Evolutionary conservation across 2,113 vertebrate species (phyloP), one percentile per base, ranked within the genome.

Genomic region (Phylloscopus whistleri): DNA sequence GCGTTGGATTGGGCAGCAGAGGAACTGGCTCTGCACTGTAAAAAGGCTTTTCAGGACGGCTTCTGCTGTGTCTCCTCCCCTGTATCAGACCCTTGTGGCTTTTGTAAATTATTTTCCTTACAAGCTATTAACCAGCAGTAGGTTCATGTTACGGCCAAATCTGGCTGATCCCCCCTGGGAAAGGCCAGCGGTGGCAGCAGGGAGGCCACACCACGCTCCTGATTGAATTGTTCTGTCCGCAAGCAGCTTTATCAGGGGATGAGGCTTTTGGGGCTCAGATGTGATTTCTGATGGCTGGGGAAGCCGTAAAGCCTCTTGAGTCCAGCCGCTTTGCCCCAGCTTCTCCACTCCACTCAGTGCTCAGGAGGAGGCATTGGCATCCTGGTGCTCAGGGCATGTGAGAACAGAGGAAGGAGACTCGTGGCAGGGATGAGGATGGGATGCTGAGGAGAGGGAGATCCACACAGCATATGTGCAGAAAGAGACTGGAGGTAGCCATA

Each of bases 381-480:
- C 28, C 79, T 9, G 1, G 44, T 68, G 49, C 35, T 39, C 27
- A 3, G 19, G 56, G 33, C 1, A 3, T 43, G 58, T 17, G 12
- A 27, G 64, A 81, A 5, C 14, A 27, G 63, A 35, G 51, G 68
- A 59, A 52, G 21, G 59, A 56, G n/a, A 5, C 11, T 35, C 0
- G 0, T 44, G 74, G 31, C 44, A 66, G 69, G 74, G n/a, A 9
- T 44, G 78, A 72, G 41, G 51, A 39, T 1, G 28, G 59, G 41
- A 64, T 62, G 37, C 53, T 77, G 53, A 59, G 5, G 48, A 48
- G 52, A 63, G 35, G 43, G 26, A 84, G 17, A 51, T 37, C 24
- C 4, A 0, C 2, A 3, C 3, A 35, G 39, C 6, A 3, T 1
- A 0, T 3, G 3, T 6, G 60, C 13, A 1, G 31, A 35, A 67